A percentile compares a stretch with the other conserved stretches of the same genome.
These are phyloP conservation scores for Cliona cf. orientalis DNA, from an alignment of 37 sponge, comb jelly and placozoan species.

Conservation along the genomic window DNA sequence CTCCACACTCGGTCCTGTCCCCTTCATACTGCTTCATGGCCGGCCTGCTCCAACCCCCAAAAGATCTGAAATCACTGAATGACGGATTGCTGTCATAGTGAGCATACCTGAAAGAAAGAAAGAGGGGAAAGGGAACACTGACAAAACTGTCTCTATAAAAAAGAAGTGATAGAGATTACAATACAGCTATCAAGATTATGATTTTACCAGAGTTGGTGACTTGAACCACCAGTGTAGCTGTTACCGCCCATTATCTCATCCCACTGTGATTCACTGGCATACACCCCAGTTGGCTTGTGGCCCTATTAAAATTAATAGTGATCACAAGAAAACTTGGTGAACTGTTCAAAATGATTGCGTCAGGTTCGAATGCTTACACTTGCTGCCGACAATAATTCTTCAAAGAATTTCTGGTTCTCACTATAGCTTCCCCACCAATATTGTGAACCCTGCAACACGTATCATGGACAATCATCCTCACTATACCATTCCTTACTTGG, in stretches of 20 bases:
- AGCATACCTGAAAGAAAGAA: slow-evolving; percentile 59
- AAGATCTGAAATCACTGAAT: slow-evolving; percentile 76
- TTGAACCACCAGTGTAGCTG: slow-evolving; percentile 68
- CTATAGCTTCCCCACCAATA: slow-evolving; percentile 54
- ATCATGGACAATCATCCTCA: not conserved
- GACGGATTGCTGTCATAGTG: slow-evolving; percentile 83
- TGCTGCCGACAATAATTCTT: slow-evolving; percentile 62
- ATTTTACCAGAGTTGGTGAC: slow-evolving; percentile 75
- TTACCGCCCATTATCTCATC: slow-evolving; percentile 73
- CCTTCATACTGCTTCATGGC: slow-evolving; percentile 83
- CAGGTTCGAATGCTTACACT: slow-evolving; percentile 46
- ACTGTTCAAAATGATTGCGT: not conserved
- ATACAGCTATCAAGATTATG: not conserved
- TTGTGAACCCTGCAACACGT: slow-evolving; percentile 40
- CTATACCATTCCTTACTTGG: not conserved
- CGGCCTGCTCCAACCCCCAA: slow-evolving; percentile 83
- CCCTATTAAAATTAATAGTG: slow-evolving; percentile 26
- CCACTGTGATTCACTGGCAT: slow-evolving; percentile 88
- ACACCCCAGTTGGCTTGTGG: slow-evolving; percentile 79
- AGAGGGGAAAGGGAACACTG: not conserved
- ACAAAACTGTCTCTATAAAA: not conserved
- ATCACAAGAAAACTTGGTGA: not conserved
- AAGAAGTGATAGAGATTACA: not conserved
- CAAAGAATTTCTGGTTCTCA: slow-evolving; percentile 83
- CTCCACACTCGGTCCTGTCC: slow-evolving; percentile 63